phyloP scores from a whole-genome alignment of 2,888 invertebrate species.

The Dinocampus coccinellae region DNA sequence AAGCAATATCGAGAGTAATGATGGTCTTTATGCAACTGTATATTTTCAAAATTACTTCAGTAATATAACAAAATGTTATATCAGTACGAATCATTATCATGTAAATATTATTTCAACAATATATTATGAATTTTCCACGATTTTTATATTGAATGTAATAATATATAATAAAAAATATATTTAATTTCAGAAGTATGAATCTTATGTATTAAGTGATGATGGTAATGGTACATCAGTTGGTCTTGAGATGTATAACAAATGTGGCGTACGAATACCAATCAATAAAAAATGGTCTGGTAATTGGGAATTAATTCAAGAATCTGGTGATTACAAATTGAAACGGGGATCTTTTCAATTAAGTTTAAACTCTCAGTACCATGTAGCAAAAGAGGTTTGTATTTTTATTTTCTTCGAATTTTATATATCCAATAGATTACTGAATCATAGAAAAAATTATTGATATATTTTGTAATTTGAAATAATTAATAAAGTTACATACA shows the following conservation, averaged over 20 bases:
- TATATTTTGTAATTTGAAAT: too few relatives aligned
- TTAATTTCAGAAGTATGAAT: background rate
- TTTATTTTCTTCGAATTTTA: too few relatives aligned
- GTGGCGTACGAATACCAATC: conserved; percentile 47
- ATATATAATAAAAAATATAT: too few relatives aligned
- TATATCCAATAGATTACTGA: too few relatives aligned
- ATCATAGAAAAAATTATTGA: too few relatives aligned
- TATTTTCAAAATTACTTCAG: conserved; percentile 25
- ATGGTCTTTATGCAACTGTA: conserved; percentile 36
- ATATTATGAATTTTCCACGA: too few relatives aligned
- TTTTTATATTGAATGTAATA: background rate
- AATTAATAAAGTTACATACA: too few relatives aligned
- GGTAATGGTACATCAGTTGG: background rate
- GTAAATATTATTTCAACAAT: background rate
- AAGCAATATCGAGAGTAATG: conserved; percentile 18
- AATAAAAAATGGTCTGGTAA: conserved; percentile 23
- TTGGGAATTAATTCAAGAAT: conserved; percentile 41
- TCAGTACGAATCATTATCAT: background rate
- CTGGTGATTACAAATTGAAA: background rate
- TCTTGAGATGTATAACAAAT: conserved; percentile 40
- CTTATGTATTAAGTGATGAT: background rate
- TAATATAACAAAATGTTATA: conserved; percentile 36
- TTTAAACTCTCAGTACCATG: background rate
- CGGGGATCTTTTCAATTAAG: background rate
- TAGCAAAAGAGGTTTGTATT: background rate